Evolutionary conservation across 2,113 vertebrate genomes (phyloP), one percentile per base, ranked within the genome.

Genomic region (Phalacrocorax aristotelis): DNA sequence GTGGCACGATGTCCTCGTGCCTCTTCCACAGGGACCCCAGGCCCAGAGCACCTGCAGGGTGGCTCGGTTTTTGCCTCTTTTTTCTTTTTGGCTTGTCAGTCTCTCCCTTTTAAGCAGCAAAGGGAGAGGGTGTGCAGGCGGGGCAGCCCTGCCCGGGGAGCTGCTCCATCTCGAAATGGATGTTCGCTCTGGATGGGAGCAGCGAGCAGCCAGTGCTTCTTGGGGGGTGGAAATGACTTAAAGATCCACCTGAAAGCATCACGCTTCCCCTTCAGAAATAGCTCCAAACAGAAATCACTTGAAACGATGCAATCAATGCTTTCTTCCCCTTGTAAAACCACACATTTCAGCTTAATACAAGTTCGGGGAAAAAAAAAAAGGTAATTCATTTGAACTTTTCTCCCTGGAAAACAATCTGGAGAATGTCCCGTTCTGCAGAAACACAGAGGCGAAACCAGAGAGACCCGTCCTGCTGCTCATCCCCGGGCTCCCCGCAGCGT

Each of bases 291-390:
- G 49, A 51, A 64, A 34, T 18, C 3, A 42, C n/a, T 36, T 29
- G 18, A 70, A 76, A 82, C 4, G 1, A 44, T 25, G 21, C 48
- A 62, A 55, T 27, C 48, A 32, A 7, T 21, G 26, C 16, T 51
- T 61, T 57, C 75, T 46, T 15, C n/a, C 34, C 70, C 42, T 64
- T 34, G 15, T 61, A 64, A 92, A 92, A 14, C 57, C 32, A 70
- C 76, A 34, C 16, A 7, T 55, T 42, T 38, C 42, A 32, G 14
- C 48, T 34, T 49, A 54, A 42, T 26, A 68, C 0, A 0, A 38
- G 44, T 38, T 38, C 2, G 20, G 15, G 7, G 4, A 1, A 6
- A 22, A 38, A 62, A 13, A 16, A 5, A 4, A 6, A 1, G 2
- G 3, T 23, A 55, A 49, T 42, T 69, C 40, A 62, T 48, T 42